Percentiles rank a stretch among this genome's conserved stretches.
These are phyloP conservation scores for Cylindroiulus punctatus DNA, from an alignment of 2,888 invertebrate genomes.

Conservation along the genomic window DNA sequence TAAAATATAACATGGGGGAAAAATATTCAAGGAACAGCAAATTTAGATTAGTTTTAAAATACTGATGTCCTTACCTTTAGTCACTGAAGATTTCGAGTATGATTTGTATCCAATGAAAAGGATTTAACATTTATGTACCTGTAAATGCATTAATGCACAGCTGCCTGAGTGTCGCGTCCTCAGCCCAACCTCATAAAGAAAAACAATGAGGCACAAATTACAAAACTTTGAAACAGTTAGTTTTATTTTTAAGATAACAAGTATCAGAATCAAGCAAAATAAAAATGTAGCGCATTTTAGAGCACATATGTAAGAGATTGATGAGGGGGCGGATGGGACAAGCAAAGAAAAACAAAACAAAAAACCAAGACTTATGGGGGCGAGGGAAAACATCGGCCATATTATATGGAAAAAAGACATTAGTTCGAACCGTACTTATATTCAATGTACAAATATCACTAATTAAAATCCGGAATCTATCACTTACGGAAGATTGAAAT, in stretches of 20 bases:
- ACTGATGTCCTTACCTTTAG: no score
- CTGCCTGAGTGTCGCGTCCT: no score
- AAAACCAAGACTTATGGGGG: slow-evolving; percentile 1
- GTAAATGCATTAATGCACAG: no score
- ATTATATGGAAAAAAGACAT: slow-evolving; percentile 28
- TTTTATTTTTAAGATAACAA: slow-evolving; percentile 32
- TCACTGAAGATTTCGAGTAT: no score
- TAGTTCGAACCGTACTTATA: slow-evolving; percentile 20
- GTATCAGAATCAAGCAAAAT: slow-evolving; percentile 32
- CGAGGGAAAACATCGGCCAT: neutral
- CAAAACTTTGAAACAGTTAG: slow-evolving; percentile 32
- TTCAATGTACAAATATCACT: slow-evolving; percentile 26
- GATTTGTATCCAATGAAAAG: no score
- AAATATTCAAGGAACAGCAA: no score
- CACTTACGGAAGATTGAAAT: neutral
- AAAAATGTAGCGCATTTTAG: slow-evolving; percentile 32
- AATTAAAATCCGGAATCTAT: slow-evolving; percentile 19
- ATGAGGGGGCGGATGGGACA: neutral
- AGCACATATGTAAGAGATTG: slow-evolving; percentile 32
- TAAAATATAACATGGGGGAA: no score
- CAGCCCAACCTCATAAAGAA: no score
- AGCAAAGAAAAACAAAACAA: neutral
- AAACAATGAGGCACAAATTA: neutral
- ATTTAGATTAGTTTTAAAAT: no score
- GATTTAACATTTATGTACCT: no score